These are phyloP conservation scores for Pachyrhynchus sulphureomaculatus DNA, from an alignment of 1,140 invertebrate genomes.

Conservation along the genomic window DNA sequence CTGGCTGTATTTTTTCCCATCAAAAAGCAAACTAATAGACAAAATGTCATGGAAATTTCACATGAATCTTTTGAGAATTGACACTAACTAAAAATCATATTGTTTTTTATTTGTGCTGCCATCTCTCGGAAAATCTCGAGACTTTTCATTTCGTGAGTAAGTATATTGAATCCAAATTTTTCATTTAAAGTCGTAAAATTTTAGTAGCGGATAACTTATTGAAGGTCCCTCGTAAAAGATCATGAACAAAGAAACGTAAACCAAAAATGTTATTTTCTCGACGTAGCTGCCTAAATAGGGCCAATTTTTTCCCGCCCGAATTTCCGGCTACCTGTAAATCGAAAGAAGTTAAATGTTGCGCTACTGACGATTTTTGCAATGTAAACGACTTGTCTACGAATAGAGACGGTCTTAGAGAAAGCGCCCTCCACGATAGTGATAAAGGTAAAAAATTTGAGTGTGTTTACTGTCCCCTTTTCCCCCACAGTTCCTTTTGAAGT, in stretches of 20 bases:
- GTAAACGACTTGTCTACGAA: not conserved
- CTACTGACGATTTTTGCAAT: conserved; percentile 15
- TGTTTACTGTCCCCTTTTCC: not conserved
- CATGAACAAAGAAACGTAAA: not conserved
- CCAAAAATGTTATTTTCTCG: not conserved
- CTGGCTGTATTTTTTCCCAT: too few relatives aligned
- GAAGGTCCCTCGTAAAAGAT: too few relatives aligned
- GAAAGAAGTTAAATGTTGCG: conserved; percentile 6
- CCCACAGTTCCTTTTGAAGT: not conserved
- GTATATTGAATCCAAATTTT: too few relatives aligned
- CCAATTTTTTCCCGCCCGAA: conserved; percentile 14
- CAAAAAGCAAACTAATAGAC: too few relatives aligned
- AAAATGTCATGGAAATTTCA: too few relatives aligned
- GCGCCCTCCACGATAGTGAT: not conserved
- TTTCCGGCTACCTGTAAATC: not conserved
- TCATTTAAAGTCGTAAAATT: too few relatives aligned
- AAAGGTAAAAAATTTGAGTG: conserved; percentile 13
- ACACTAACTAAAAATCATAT: too few relatives aligned
- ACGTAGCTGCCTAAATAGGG: conserved; percentile 8
- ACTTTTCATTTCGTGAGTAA: too few relatives aligned
- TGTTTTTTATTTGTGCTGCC: too few relatives aligned
- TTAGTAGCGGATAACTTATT: too few relatives aligned
- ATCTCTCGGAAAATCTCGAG: too few relatives aligned
- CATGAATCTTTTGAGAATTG: too few relatives aligned
- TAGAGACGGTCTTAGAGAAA: not conserved